These are phyloP conservation scores for Vombatus ursinus DNA, from an alignment of 2,113 vertebrate genomes.

Conservation along the genomic window DNA sequence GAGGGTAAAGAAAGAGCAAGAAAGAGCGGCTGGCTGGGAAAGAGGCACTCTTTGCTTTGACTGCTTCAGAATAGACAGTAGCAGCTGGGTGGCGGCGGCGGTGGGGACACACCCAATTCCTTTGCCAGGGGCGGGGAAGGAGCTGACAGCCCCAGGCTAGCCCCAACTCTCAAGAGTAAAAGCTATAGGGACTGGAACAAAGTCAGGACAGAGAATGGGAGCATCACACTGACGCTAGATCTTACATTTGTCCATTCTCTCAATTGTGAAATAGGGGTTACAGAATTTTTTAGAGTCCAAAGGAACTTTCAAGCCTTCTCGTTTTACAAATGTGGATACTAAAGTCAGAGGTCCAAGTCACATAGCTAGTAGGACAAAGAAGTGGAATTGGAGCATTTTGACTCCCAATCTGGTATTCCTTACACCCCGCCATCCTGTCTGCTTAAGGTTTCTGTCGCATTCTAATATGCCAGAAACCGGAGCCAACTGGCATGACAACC, in stretches of 20 bases:
- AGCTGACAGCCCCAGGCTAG: background rate
- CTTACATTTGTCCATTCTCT: background rate
- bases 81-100: background rate
- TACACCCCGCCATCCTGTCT: background rate
- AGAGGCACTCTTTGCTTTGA: background rate
- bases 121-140: background rate
- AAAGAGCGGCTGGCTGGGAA: background rate
- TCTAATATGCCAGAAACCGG: background rate
- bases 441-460: background rate
- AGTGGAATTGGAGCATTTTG: background rate
- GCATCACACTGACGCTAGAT: background rate
- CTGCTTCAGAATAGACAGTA: background rate
- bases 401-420: background rate
- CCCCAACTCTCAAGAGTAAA: fast-evolving
- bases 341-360: background rate
- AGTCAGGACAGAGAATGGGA: background rate
- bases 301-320: background rate
- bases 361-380: background rate
- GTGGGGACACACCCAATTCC: background rate
- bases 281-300: background rate
- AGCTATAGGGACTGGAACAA: background rate
- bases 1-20: background rate
- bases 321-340: background rate
- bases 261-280: background rate
- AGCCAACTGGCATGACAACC: background rate